Conservation (phyloP, 2,888 invertebrate genomes). For the Dendrolimus pini region DNA sequence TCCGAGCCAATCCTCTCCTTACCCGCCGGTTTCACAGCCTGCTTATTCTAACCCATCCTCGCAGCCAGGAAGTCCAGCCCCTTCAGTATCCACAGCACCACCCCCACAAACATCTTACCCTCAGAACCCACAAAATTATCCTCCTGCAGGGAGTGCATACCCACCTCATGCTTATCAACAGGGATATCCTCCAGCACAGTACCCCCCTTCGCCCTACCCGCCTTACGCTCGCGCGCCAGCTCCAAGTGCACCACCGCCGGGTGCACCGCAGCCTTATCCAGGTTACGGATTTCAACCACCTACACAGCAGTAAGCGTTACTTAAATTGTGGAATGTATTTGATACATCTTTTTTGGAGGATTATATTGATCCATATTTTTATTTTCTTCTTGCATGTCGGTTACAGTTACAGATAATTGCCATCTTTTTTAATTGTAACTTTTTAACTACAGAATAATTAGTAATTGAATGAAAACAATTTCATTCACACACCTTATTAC, state of each 20-base stretch:
- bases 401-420: too few relatives aligned
- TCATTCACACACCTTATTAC: too few relatives aligned
- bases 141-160: constrained; percentile 59
- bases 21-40: constrained; percentile 78
- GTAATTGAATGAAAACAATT: too few relatives aligned
- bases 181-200: constrained; percentile 70
- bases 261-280: constrained; percentile 84
- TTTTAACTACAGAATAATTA: too few relatives aligned
- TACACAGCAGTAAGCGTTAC: constrained; percentile 72
- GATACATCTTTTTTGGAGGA: too few relatives aligned
- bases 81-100: constrained; percentile 69
- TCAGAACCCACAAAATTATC: constrained; percentile 69
- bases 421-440: too few relatives aligned
- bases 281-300: constrained; percentile 90
- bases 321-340: not conserved
- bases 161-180: constrained; percentile 73
- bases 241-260: constrained; percentile 82
- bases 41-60: constrained; percentile 75
- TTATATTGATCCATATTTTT: too few relatives aligned
- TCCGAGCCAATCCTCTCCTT: constrained; percentile 78
- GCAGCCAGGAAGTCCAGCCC: constrained; percentile 70
- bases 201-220: constrained; percentile 75
- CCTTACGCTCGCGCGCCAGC: constrained; percentile 76
- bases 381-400: too few relatives aligned
- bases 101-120: constrained; percentile 77